Conservation (phyloP, 2,113 vertebrate species). For the Thymallus thymallus region DNA sequence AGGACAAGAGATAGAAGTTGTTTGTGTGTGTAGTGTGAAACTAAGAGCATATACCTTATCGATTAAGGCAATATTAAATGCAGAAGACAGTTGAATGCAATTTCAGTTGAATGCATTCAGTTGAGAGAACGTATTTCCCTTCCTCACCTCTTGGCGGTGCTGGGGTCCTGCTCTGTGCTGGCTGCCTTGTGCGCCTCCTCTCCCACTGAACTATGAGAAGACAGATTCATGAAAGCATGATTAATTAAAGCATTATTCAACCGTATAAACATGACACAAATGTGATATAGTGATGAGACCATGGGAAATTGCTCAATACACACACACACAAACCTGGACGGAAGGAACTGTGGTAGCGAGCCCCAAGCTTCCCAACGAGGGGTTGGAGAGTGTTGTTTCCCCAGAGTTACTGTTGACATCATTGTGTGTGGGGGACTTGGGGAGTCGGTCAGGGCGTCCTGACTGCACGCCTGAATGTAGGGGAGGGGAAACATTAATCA, state of each 20-base stretch:
- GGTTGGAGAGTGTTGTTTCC: not conserved
- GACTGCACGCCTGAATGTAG: not conserved
- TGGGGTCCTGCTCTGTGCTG: constrained; percentile 29
- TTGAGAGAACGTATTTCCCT: not conserved
- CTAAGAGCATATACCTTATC: constrained; percentile 30
- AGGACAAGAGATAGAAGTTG: constrained; percentile 6
- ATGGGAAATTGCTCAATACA: not conserved
- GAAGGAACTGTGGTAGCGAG: constrained; percentile 45
- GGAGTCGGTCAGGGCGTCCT: not conserved
- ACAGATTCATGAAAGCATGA: not conserved
- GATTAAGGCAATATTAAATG: too few species aligned
- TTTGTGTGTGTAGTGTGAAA: too few species aligned
- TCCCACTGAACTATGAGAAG: constrained; percentile 40
- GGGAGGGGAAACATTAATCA: not conserved
- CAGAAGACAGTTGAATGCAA: too few species aligned
- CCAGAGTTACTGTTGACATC: not conserved
- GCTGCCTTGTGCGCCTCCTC: constrained; percentile 21
- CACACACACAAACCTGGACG: constrained; percentile 58
- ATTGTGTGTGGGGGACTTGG: not conserved
- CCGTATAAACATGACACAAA: not conserved
- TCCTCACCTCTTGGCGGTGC: constrained; percentile 47
- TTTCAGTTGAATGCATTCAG: too few species aligned
- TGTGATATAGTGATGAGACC: not conserved
- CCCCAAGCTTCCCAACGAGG: not conserved
- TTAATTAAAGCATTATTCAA: not conserved